Base-by-base conservation (phyloP, 2,797 vertebrate species). In the Centroberyx gerrardi region DNA sequence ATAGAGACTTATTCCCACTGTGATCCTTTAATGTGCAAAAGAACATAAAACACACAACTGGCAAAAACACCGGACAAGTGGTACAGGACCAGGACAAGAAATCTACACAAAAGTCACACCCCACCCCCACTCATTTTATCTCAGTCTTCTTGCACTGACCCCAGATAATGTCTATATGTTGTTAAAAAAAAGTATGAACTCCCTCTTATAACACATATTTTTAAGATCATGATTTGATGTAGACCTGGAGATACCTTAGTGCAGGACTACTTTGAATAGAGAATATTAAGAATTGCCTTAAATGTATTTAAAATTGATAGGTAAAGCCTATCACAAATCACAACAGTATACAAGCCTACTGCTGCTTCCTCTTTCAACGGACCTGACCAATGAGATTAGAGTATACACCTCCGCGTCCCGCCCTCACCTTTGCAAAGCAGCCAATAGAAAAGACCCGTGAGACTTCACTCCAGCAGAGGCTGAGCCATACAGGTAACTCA, bases 401-500 rank as follows among this genome's bases (percentile, higher is more conserved):
- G 67, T 75, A 83, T 71, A 81, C 76, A 67, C 59, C 66, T 1
- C 62, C 44, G 68, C 3, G 88, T 92, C 94, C 96, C 95, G 88
- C 96, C 96, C 95, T 96, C 91, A 97, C 96, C 96, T 97, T 97
- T 97, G 64, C 63, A 40, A 80, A 88, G 42, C 88, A 93, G 87
- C 96, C 96, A 97, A 97, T 97, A 84, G 88, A 15, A 76, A 18
- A 17, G 74, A 83, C 86, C 72, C 52, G 49, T 29, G 87, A 74
- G 88, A 88, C 86, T 91, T 85, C 88, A 88, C 93, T 94, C 31
- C 78, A 82, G 94, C 94, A 92, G 96, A 95, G 92, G 93, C 91
- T 63, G 92, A 92, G 80, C 91, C 91, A 89, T 87, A 90, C 97
- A 98, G 97, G 97, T 98, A 98, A 96, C 94, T 92, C 71, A 74